These are phyloP conservation scores for Nephrocerus scutellatus DNA, from an alignment of 2,888 invertebrate species.

Conservation along the genomic window DNA sequence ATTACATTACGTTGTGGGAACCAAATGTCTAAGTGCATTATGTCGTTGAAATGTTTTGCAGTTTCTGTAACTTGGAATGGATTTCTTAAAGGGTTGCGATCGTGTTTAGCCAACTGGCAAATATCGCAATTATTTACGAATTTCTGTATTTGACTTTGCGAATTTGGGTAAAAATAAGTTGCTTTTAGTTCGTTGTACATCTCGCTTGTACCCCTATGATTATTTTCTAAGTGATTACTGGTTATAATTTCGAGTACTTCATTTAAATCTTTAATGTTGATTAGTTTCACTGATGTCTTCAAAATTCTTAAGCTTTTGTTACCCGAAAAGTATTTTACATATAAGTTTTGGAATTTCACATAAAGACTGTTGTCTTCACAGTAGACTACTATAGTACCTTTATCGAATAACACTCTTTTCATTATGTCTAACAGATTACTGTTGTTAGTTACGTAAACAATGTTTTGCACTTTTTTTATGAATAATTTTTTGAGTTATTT, in stretches of 20 bases:
- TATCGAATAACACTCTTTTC: too few relatives aligned
- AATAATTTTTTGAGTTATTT: constrained; percentile 4
- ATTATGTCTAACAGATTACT: too few relatives aligned
- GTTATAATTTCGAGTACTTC: constrained; percentile 7
- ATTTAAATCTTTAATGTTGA: neutral
- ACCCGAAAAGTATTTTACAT: too few relatives aligned
- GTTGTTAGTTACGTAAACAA: constrained; percentile 1
- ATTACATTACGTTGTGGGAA: constrained; percentile 5
- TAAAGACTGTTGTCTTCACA: too few relatives aligned
- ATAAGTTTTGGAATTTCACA: too few relatives aligned
- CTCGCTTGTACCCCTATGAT: constrained; percentile 8
- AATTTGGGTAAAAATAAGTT: constrained; percentile 17
- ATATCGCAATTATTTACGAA: constrained; percentile 18
- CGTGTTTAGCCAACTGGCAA: constrained; percentile 22
- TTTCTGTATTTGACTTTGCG: constrained; percentile 13
- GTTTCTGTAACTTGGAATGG: constrained; percentile 21
- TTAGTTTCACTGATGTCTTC: too few relatives aligned
- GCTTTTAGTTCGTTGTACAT: constrained; percentile 5
- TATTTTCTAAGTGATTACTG: constrained; percentile 18
- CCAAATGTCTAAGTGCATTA: constrained; percentile 18
- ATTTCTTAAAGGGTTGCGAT: constrained; percentile 20
- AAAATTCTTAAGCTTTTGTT: too few relatives aligned
- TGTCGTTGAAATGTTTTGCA: constrained; percentile 22
- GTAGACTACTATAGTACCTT: constrained; percentile 3
- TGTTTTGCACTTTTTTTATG: constrained; percentile 10